Conservation (phyloP, 2,888 invertebrate species). For the Hyposoter didymator region DNA sequence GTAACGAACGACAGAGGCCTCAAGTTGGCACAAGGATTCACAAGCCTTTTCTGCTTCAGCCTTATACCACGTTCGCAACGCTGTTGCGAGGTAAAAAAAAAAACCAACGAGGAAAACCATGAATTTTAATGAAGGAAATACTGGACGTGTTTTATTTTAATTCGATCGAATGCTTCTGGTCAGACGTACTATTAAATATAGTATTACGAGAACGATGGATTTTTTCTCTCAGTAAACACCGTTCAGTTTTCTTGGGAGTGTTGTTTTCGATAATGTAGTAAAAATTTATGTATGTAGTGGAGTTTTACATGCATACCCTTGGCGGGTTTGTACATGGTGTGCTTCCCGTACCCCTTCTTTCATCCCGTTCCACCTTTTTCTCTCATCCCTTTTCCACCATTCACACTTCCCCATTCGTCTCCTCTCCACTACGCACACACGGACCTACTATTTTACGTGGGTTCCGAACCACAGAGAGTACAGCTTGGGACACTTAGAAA, state of each 20-base stretch:
- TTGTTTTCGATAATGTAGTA: background rate
- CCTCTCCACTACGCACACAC: too few species aligned
- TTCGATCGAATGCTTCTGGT: background rate
- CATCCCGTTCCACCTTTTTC: too few species aligned
- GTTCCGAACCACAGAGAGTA: too few species aligned
- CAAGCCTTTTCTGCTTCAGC: conserved; percentile 44
- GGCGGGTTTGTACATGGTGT: too few species aligned
- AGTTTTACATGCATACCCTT: too few species aligned
- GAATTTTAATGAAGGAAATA: conserved; percentile 7
- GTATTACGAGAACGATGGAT: background rate
- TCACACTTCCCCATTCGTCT: too few species aligned
- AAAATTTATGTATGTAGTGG: too few species aligned
- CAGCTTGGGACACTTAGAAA: too few species aligned
- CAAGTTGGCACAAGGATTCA: conserved; percentile 57
- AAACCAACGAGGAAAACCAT: conserved; percentile 11
- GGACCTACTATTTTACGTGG: too few species aligned
- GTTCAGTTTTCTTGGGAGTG: background rate
- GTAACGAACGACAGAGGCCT: conserved; percentile 9
- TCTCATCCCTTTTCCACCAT: too few species aligned
- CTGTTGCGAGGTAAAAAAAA: conserved; percentile 15
- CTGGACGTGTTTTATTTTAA: conserved; percentile 3
- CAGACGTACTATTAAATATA: background rate
- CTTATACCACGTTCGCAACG: conserved; percentile 20
- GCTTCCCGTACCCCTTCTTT: too few species aligned
- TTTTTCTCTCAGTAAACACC: background rate